phyloP scores from a whole-genome alignment of 1,140 invertebrate species.

The Oreohelix idahoensis region DNA sequence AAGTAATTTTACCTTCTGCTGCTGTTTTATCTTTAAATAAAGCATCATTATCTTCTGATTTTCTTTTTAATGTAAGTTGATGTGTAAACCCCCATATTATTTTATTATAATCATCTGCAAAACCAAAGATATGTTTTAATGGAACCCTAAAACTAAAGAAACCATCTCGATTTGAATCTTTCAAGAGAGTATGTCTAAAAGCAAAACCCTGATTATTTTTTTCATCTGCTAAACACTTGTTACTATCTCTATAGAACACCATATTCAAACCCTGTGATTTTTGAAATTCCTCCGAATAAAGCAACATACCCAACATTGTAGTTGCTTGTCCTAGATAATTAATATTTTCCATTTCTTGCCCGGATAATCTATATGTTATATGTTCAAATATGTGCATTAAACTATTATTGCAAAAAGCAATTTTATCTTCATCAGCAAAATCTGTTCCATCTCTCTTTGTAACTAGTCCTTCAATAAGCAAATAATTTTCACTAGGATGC shows the following conservation, averaged over 20 bases:
- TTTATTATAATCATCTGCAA: neutral
- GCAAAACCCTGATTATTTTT: neutral
- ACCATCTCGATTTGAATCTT: neutral
- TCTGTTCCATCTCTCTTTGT: neutral
- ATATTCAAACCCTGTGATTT: neutral
- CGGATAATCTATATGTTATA: neutral
- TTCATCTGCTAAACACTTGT: neutral
- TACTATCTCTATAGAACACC: neutral
- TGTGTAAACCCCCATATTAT: neutral
- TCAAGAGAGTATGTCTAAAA: neutral
- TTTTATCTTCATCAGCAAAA: neutral
- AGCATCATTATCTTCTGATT: neutral
- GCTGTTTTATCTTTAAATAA: neutral
- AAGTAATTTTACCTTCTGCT: neutral
- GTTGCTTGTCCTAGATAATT: neutral
- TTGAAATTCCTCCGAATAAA: neutral
- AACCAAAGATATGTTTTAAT: slow-evolving; percentile 10
- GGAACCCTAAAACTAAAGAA: neutral
- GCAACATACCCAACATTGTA: neutral
- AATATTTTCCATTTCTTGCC: slow-evolving; percentile 1
- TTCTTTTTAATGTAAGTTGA: neutral
- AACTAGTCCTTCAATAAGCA: neutral
- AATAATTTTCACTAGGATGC: slow-evolving; percentile 5
- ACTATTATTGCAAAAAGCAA: neutral
- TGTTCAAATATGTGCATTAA: slow-evolving; percentile 8